Percentiles rank a stretch among this genome's conserved stretches.
Conservation (phyloP, 1,140 invertebrate genomes). For the Lepidurus couesii region DNA sequence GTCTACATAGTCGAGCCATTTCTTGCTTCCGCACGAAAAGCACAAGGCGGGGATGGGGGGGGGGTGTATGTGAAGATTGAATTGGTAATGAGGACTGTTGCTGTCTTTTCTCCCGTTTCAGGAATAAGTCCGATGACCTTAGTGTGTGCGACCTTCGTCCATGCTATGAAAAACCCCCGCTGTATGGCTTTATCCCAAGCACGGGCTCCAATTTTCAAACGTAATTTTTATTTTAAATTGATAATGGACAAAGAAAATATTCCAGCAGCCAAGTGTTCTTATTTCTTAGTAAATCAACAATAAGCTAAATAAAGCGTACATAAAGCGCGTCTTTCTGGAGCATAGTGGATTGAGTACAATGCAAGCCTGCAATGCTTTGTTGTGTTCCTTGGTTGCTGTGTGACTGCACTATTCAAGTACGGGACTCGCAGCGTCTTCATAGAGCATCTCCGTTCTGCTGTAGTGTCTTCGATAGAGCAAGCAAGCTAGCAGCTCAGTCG, state of each 20-base stretch:
- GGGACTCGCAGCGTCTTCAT: background rate
- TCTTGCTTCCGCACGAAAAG: background rate
- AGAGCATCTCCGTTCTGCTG: background rate
- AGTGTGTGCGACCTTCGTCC: background rate
- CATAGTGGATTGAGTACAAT: background rate
- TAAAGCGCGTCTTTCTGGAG: too few species aligned
- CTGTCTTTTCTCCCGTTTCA: background rate
- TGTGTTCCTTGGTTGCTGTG: slow-evolving; percentile 1
- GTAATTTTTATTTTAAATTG: too few species aligned
- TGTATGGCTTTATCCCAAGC: background rate
- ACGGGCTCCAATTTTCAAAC: too few species aligned
- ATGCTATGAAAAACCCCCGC: background rate
- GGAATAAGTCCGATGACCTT: slow-evolving; percentile 15
- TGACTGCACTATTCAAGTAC: background rate
- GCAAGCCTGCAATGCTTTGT: background rate
- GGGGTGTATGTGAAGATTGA: background rate
- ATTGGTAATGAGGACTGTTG: background rate
- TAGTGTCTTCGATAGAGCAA: background rate
- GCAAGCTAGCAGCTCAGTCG: slow-evolving; percentile 4
- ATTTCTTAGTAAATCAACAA: too few species aligned
- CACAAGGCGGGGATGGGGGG: too few species aligned
- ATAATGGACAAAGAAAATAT: too few species aligned
- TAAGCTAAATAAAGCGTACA: too few species aligned
- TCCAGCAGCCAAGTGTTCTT: too few species aligned
- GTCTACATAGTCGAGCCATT: too few species aligned